These are phyloP conservation scores for Strigamia crassipes DNA, from an alignment of 2,888 invertebrate species.

Conservation along the genomic window DNA sequence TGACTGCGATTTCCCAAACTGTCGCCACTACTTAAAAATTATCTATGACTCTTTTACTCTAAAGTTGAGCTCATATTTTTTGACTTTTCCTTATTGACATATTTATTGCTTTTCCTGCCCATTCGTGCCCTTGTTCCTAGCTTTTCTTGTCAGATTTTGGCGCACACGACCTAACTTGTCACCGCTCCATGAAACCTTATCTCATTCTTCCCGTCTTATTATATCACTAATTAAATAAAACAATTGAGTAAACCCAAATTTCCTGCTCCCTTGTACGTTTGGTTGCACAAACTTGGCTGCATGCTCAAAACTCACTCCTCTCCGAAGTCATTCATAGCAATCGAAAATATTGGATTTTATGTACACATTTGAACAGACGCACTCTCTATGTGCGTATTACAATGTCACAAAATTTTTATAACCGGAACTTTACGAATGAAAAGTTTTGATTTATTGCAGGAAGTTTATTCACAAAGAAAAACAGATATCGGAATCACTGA, in stretches of 20 bases:
- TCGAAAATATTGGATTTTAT: neutral
- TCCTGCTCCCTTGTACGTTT: neutral
- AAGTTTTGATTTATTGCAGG: slow-evolving; percentile 17
- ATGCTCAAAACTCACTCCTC: neutral
- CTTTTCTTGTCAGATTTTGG: neutral
- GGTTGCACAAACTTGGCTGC: neutral
- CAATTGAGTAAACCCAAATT: neutral
- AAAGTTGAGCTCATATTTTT: too few species aligned
- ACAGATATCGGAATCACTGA: slow-evolving; percentile 4
- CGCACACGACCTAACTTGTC: neutral
- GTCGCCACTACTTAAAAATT: too few species aligned
- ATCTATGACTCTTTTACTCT: too few species aligned
- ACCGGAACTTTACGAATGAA: neutral
- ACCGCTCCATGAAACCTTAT: neutral
- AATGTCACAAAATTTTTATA: neutral
- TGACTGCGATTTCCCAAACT: too few species aligned
- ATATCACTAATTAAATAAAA: neutral
- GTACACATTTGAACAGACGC: neutral
- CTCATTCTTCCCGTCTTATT: neutral
- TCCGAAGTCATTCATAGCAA: neutral
- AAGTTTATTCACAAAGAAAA: slow-evolving; percentile 3
- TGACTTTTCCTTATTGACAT: neutral
- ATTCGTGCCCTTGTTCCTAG: neutral
- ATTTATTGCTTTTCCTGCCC: neutral
- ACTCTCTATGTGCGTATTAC: neutral